Conservation (phyloP, 2,888 invertebrate species). For the Notocelia uddmanniana region DNA sequence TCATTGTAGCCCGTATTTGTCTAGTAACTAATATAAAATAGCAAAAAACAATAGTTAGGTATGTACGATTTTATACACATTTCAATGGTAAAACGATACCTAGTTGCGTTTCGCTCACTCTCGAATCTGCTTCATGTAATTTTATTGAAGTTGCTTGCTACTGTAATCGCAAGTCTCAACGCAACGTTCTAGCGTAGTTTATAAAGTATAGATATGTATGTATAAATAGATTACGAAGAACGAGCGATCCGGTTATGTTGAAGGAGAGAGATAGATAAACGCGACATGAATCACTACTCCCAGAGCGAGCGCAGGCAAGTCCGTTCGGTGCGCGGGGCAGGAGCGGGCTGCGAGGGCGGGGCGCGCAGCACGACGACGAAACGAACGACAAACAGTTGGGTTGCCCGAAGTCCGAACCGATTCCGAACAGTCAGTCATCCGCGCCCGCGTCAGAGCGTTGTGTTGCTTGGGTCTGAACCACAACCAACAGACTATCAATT, state of each 20-base stretch:
- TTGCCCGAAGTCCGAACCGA: too few species aligned
- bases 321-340: constrained; percentile 66
- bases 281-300: constrained; percentile 85
- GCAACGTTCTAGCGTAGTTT: constrained; percentile 68
- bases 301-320: constrained; percentile 73
- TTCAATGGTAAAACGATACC: constrained; percentile 21
- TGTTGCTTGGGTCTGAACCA: constrained; percentile 63
- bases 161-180: constrained; percentile 60
- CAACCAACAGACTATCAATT: constrained; percentile 59
- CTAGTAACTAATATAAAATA: constrained; percentile 1
- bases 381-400: constrained; percentile 66
- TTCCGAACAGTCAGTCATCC: constrained; percentile 83
- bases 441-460: constrained; percentile 68
- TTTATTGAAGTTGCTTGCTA: constrained; percentile 50
- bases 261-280: constrained; percentile 86
- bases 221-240: constrained; percentile 85
- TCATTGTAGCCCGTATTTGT: constrained; percentile 10
- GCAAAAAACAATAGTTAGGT: neutral
- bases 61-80: neutral
- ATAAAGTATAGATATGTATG: constrained; percentile 79
- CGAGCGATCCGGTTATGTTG: constrained; percentile 85
- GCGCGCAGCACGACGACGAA: constrained; percentile 76
- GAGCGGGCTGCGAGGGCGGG: constrained; percentile 63
- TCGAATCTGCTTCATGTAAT: constrained; percentile 48
- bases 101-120: constrained; percentile 44